Evolutionary conservation across 1,140 invertebrate genomes (phyloP).

Genomic region (Drosophila persimilis): DNA sequence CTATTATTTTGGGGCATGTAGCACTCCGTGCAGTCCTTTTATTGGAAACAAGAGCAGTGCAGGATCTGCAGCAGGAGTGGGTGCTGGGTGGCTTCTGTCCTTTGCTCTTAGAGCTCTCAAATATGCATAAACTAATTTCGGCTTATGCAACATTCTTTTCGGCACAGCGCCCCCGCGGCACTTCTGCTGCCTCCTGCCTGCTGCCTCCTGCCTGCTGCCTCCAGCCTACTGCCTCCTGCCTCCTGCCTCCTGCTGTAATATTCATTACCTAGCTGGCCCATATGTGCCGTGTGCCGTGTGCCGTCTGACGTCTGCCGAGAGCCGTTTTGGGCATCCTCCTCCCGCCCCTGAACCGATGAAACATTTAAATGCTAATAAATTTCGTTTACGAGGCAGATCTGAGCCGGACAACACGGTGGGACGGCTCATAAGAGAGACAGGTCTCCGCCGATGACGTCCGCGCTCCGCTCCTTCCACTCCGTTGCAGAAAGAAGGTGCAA

Average conservation of each 20-base stretch:
- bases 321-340: slow-evolving; percentile 20
- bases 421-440: not conserved
- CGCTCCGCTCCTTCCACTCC: not conserved
- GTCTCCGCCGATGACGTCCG: slow-evolving; percentile 62
- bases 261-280: slow-evolving; percentile 58
- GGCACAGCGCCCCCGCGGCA: slow-evolving; percentile 34
- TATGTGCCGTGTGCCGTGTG: slow-evolving; percentile 28
- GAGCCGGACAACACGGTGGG: slow-evolving; percentile 28
- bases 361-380: slow-evolving; percentile 72
- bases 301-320: not conserved
- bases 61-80: slow-evolving; percentile 8
- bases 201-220: slow-evolving; percentile 9
- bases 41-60: too few species aligned
- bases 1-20: too few species aligned
- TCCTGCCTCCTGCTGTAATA: slow-evolving; percentile 45
- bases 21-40: too few species aligned
- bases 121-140: slow-evolving; percentile 69
- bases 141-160: slow-evolving; percentile 63
- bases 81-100: not conserved
- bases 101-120: slow-evolving; percentile 42
- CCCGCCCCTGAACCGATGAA: slow-evolving; percentile 33
- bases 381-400: slow-evolving; percentile 58
- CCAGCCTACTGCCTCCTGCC: slow-evolving; percentile 2
- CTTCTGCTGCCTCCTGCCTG: slow-evolving; percentile 16
- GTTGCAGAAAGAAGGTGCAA: slow-evolving; percentile 49